phyloP scores from a whole-genome alignment of 2,797 vertebrate genomes.

The Pagetopsis macropterus region DNA sequence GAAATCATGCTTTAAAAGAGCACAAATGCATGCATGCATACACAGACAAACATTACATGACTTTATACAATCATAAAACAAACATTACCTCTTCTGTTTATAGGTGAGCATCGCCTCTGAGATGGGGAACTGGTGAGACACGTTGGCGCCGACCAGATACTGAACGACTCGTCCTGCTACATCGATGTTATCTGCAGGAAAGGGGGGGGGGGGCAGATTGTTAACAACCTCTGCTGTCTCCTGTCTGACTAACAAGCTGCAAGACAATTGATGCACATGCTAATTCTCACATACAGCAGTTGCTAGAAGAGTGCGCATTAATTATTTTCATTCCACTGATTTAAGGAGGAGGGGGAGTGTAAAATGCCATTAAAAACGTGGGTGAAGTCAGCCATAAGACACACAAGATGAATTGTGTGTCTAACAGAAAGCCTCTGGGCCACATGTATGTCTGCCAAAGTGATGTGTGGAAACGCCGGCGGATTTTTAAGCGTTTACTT shows the following conservation, averaged over 20 bases:
- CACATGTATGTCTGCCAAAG: conserved; percentile 12
- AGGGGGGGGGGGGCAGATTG: conserved; percentile 30
- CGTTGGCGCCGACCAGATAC: conserved; percentile 84
- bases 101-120: conserved; percentile 90
- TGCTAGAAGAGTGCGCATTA: conserved; percentile 27
- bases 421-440: conserved; percentile 32
- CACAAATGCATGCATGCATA: conserved; percentile 40
- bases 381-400: conserved; percentile 32
- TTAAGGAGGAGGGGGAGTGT: conserved; percentile 25
- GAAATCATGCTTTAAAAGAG: conserved; percentile 30
- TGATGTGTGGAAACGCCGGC: conserved; percentile 16
- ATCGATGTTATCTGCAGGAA: conserved; percentile 83
- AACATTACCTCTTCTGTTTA: conserved; percentile 87
- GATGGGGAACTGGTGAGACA: conserved; percentile 88
- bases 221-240: conserved; percentile 32
- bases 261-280: conserved; percentile 25
- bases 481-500: conserved; percentile 21
- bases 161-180: conserved; percentile 84
- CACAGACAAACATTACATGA: conserved; percentile 27
- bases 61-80: not conserved
- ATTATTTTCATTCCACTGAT: conserved; percentile 49
- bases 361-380: conserved; percentile 50
- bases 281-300: conserved; percentile 31
- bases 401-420: conserved; percentile 33
- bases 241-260: conserved; percentile 40